Conservation (phyloP, 1,140 invertebrate species). For the Drosophila athabasca region DNA sequence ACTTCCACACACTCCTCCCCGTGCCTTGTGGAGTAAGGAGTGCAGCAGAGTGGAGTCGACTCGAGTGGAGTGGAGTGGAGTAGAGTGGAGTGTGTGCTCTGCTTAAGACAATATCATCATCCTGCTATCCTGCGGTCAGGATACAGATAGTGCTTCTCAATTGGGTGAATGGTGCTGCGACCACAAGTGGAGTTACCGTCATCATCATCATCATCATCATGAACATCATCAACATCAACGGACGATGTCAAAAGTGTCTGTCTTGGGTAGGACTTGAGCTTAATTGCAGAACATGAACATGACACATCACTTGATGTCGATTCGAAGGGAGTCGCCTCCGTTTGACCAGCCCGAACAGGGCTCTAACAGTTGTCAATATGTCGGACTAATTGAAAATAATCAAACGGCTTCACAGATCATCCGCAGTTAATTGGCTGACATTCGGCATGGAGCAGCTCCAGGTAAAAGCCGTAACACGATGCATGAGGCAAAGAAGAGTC, state of each 20-base stretch:
- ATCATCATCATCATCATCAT: neutral
- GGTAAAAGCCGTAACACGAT: neutral
- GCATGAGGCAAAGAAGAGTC: neutral
- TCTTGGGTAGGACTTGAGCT: slow-evolving; percentile 36
- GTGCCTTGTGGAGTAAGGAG: neutral
- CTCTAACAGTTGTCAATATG: slow-evolving; percentile 19
- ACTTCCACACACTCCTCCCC: slow-evolving; percentile 32
- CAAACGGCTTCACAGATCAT: slow-evolving; percentile 28
- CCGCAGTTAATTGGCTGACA: slow-evolving; percentile 30
- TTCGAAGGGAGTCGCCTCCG: neutral
- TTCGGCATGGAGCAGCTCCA: neutral
- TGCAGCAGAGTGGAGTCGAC: neutral
- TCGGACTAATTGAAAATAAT: slow-evolving; percentile 49
- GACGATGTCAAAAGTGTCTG: slow-evolving; percentile 35
- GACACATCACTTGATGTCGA: slow-evolving; percentile 3
- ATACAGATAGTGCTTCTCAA: too few relatives aligned
- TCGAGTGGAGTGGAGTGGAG: too few relatives aligned
- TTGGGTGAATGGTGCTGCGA: slow-evolving; percentile 27
- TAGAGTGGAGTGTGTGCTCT: too few relatives aligned
- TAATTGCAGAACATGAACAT: slow-evolving; percentile 61
- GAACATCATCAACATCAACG: slow-evolving; percentile 22
- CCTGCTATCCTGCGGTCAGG: too few relatives aligned
- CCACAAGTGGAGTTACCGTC: slow-evolving; percentile 12
- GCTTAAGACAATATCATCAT: slow-evolving; percentile 1
- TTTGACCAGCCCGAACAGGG: neutral